These are phyloP conservation scores for Dasypus novemcinctus DNA, from an alignment of 2,113 vertebrate species.

Conservation along the genomic window DNA sequence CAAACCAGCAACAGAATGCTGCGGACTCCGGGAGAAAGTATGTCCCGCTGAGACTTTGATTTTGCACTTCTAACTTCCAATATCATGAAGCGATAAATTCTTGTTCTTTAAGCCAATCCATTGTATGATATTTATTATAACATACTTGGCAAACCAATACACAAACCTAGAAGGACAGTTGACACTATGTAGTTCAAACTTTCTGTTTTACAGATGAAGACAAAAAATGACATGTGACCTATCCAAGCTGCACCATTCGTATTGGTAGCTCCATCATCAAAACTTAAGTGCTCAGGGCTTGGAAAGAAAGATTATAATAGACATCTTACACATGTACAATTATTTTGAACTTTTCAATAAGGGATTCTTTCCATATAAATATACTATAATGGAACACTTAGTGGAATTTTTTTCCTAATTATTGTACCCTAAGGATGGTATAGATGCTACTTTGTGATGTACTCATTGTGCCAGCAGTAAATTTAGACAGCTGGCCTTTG, in stretches of 20 bases:
- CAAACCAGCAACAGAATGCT: no score
- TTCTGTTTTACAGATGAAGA: not conserved
- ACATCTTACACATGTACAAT: not conserved
- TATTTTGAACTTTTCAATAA: rapidly evolving
- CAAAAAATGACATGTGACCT: rapidly evolving
- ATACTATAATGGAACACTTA: rapidly evolving
- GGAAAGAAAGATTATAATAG: not conserved
- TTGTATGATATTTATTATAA: no score
- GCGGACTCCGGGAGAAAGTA: no score
- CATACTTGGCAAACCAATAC: no score
- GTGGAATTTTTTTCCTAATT: rapidly evolving
- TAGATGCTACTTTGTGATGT: rapidly evolving
- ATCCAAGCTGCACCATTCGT: rapidly evolving
- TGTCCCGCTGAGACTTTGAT: no score
- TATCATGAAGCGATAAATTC: no score
- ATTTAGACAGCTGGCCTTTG: not conserved
- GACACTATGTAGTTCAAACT: not conserved
- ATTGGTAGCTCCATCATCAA: rapidly evolving
- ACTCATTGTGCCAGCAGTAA: rapidly evolving
- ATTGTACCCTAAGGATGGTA: not conserved
- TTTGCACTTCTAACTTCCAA: no score
- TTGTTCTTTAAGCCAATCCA: no score
- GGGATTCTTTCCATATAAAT: not conserved
- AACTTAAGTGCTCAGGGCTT: rapidly evolving
- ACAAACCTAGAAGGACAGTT: rapidly evolving